phyloP scores from a whole-genome alignment of 2,888 invertebrate genomes.

The Lepetodrilus schrolli region DNA sequence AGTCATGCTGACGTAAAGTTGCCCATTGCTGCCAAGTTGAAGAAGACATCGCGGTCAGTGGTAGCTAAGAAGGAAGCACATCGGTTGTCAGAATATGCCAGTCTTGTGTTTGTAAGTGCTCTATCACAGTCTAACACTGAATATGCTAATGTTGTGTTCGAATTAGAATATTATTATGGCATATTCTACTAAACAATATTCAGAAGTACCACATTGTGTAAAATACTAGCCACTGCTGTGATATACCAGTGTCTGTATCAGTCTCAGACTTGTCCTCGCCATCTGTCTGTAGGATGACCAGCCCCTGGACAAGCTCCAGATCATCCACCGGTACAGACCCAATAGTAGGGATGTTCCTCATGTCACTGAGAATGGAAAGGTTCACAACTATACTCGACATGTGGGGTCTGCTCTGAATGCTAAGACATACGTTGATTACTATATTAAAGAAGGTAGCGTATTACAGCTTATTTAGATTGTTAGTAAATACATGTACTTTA shows the following conservation, averaged over 20 bases:
- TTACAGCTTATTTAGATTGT: no score
- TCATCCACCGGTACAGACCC: slow-evolving; percentile 61
- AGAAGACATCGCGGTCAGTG: slow-evolving; percentile 50
- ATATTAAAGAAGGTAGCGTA: slow-evolving; percentile 60
- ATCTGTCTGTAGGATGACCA: slow-evolving; percentile 53
- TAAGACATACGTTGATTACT: slow-evolving; percentile 59
- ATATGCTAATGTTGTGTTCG: no score
- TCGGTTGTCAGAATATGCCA: slow-evolving; percentile 54
- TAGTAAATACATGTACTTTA: no score
- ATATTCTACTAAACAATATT: no score
- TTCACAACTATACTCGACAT: slow-evolving; percentile 60
- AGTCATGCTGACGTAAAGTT: slow-evolving; percentile 6
- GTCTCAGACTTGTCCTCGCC: no score
- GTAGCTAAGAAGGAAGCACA: slow-evolving; percentile 55
- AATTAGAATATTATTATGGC: no score
- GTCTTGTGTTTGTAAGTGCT: slow-evolving; percentile 57
- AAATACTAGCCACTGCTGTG: no score
- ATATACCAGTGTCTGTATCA: no score
- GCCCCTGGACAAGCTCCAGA: slow-evolving; percentile 56
- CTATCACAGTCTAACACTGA: no score
- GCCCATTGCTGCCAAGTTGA: slow-evolving; percentile 46
- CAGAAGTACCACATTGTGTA: no score
- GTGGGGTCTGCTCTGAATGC: slow-evolving; percentile 60
- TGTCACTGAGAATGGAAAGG: slow-evolving; percentile 47
- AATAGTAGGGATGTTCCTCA: slow-evolving; percentile 39